Percentiles rank a stretch among this genome's conserved stretches.
phyloP scores from a whole-genome alignment of 2,888 invertebrate genomes.

The Napeogenes inachia region DNA sequence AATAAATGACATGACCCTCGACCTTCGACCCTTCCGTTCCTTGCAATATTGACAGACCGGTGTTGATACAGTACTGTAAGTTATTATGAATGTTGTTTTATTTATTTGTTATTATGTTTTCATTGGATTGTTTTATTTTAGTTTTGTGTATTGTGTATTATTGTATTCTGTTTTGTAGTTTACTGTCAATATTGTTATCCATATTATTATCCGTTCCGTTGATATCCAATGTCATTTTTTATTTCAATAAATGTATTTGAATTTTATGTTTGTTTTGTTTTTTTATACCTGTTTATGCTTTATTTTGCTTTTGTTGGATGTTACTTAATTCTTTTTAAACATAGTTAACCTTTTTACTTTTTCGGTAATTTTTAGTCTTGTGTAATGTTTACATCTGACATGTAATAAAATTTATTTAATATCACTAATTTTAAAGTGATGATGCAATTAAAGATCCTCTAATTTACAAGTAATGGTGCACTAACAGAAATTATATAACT shows the following conservation, averaged over 20 bases:
- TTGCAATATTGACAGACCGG: constrained; percentile 77
- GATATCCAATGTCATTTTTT: constrained; percentile 72
- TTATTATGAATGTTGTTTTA: constrained; percentile 69
- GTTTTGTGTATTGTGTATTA: constrained; percentile 59
- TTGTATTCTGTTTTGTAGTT: constrained; percentile 59
- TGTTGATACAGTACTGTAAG: constrained; percentile 64
- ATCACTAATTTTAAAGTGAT: too few relatives aligned
- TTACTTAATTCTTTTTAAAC: too few relatives aligned
- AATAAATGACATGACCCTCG: constrained; percentile 64
- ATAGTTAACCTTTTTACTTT: too few relatives aligned
- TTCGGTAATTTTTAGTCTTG: too few relatives aligned
- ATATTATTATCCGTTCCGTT: constrained; percentile 53
- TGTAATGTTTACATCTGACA: too few relatives aligned
- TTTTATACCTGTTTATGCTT: constrained; percentile 29
- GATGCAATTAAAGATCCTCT: too few relatives aligned
- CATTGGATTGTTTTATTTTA: constrained; percentile 73
- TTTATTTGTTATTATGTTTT: constrained; percentile 69
- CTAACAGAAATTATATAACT: too few relatives aligned
- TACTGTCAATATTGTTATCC: constrained; percentile 76
- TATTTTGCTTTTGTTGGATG: too few relatives aligned
- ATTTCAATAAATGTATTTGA: constrained; percentile 75
- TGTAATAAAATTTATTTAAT: too few relatives aligned
- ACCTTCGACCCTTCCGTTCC: constrained; percentile 32
- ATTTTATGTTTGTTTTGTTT: constrained; percentile 50
- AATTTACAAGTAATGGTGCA: too few relatives aligned